phyloP scores from a whole-genome alignment of 2,113 vertebrate genomes.

The Stegostoma tigrinum region DNA sequence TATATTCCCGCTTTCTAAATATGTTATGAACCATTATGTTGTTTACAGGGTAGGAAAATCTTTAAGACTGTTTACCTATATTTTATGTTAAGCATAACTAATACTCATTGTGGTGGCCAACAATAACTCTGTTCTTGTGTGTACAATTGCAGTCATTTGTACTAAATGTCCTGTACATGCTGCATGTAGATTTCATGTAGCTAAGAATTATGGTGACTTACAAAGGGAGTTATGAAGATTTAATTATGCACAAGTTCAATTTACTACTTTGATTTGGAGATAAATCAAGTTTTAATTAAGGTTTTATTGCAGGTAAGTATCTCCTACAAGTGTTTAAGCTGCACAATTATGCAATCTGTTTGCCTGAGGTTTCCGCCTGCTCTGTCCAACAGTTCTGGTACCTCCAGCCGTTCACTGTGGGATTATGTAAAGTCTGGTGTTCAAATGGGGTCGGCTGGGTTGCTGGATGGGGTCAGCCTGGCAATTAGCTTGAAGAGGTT shows the following conservation, averaged over 20 bases:
- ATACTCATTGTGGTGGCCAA: not conserved
- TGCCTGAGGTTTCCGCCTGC: not conserved
- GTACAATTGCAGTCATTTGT: not conserved
- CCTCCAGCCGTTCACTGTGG: not conserved
- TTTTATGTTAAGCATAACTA: not conserved
- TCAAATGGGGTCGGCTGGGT: too few species aligned
- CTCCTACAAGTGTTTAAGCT: not conserved
- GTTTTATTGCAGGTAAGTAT: not conserved
- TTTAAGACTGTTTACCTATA: not conserved
- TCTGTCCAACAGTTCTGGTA: too few species aligned
- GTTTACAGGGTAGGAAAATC: not conserved
- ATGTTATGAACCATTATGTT: not conserved
- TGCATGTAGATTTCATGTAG: not conserved
- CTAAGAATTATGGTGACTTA: not conserved
- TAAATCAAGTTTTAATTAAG: not conserved
- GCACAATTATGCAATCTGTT: not conserved
- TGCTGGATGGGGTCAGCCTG: too few species aligned
- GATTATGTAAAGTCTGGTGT: not conserved
- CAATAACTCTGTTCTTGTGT: not conserved
- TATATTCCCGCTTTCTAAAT: not conserved
- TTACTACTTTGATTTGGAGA: not conserved
- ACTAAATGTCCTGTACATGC: not conserved
- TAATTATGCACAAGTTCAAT: not conserved
- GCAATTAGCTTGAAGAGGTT: not conserved
- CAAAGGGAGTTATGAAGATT: not conserved